Evolutionary conservation across 1,140 invertebrate genomes (phyloP).

Genomic region (Trachymyrmex septentrionalis): DNA sequence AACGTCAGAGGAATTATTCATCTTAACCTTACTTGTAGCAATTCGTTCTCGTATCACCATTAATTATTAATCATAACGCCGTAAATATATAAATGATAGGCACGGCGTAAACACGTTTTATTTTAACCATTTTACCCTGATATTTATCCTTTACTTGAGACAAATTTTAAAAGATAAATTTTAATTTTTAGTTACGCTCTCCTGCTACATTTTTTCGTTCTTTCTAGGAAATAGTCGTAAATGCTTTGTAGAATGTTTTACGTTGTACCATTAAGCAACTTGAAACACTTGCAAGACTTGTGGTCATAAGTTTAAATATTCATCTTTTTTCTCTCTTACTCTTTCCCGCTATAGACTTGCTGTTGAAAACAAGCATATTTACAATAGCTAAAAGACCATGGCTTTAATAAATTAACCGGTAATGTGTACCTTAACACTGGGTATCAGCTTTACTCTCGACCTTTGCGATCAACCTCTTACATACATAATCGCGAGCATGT

Average conservation of each 20-base stretch:
- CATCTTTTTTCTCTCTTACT: neutral
- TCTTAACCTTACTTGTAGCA: neutral
- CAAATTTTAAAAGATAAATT: slow-evolving; percentile 22
- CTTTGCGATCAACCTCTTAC: slow-evolving; percentile 4
- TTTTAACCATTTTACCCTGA: neutral
- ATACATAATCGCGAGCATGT: slow-evolving; percentile 14
- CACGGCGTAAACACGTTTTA: slow-evolving; percentile 40
- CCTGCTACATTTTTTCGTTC: slow-evolving; percentile 22
- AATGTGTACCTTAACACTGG: neutral
- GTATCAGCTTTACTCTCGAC: slow-evolving; percentile 3
- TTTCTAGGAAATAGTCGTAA: neutral
- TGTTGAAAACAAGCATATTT: slow-evolving; percentile 25
- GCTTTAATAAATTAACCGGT: slow-evolving; percentile 7
- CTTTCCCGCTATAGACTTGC: neutral
- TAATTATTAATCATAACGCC: slow-evolving; percentile 38
- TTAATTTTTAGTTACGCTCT: neutral
- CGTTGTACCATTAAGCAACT: slow-evolving; percentile 18
- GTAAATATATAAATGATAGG: slow-evolving; percentile 42
- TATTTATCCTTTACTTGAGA: neutral
- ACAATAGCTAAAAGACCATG: neutral
- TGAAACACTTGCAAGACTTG: slow-evolving; percentile 15
- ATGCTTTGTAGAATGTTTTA: slow-evolving; percentile 14
- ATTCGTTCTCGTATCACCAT: neutral
- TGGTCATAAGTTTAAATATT: slow-evolving; percentile 20
- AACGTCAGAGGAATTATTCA: neutral